These are phyloP conservation scores for Dasypogon diadema DNA, from an alignment of 2,888 invertebrate species.

Conservation along the genomic window DNA sequence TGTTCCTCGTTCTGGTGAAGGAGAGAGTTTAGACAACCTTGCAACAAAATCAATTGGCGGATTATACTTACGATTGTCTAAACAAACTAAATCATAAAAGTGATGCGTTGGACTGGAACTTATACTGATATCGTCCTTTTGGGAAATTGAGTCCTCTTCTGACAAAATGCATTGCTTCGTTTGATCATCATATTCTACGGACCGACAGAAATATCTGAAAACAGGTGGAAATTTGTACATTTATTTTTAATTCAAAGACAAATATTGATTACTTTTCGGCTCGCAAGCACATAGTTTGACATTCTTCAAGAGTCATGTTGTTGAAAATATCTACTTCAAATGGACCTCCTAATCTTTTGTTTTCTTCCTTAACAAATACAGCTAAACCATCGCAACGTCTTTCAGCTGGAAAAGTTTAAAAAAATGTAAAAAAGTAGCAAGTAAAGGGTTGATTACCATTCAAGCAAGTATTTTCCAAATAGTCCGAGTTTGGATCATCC, in stretches of 20 bases:
- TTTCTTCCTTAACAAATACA: conserved; percentile 91
- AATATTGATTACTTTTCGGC: conserved; percentile 80
- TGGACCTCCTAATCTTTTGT: conserved; percentile 86
- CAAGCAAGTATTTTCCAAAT: conserved; percentile 90
- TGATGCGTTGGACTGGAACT: conserved; percentile 88
- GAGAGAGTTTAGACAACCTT: too few species aligned
- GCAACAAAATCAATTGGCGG: conserved; percentile 18
- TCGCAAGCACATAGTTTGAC: conserved; percentile 86
- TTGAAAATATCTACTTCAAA: conserved; percentile 90
- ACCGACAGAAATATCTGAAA: conserved; percentile 84
- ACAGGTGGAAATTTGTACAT: conserved; percentile 36
- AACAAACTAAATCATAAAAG: conserved; percentile 89
- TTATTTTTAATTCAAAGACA: neutral
- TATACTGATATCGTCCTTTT: conserved; percentile 87
- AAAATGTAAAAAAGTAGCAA: too few species aligned
- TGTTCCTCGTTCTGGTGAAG: conserved; percentile 88
- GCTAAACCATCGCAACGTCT: conserved; percentile 87
- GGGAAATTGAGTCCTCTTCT: conserved; percentile 91
- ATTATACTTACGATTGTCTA: conserved; percentile 84
- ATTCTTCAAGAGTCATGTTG: conserved; percentile 88
- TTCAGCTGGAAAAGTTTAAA: conserved; percentile 73
- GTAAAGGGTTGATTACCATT: too few species aligned
- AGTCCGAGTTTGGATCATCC: conserved; percentile 89
- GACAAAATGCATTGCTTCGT: conserved; percentile 89
- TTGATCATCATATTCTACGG: conserved; percentile 90